Evolutionary conservation across 2,113 vertebrate genomes (phyloP).

Genomic region (Mionectes macconnelli): DNA sequence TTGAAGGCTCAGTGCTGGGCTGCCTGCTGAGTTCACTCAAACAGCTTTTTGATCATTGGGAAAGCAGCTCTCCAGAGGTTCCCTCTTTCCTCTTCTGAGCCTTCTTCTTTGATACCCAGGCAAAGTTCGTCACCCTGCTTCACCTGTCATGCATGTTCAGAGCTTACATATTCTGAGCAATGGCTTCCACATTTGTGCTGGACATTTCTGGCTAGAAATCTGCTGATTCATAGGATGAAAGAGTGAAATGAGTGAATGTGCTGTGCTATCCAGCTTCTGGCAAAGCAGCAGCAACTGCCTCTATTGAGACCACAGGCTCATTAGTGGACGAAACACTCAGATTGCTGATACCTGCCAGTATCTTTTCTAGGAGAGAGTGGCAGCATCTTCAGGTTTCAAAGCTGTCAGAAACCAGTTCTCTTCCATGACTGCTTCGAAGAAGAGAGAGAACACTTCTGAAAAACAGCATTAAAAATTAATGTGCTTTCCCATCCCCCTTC

Average conservation of each 20-base stretch:
- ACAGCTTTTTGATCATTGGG: neutral
- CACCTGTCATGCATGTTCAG: neutral
- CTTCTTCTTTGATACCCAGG: neutral
- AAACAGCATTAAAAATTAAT: slow-evolving; percentile 64
- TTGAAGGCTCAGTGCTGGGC: neutral
- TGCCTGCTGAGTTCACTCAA: neutral
- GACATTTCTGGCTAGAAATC: neutral
- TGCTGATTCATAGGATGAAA: neutral
- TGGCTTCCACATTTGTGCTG: neutral
- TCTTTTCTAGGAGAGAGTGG: neutral
- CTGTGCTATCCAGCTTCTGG: neutral
- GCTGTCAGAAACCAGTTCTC: neutral
- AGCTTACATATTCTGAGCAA: neutral
- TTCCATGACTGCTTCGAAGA: neutral
- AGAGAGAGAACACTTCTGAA: slow-evolving; percentile 1
- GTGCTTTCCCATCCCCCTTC: neutral
- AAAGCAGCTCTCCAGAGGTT: neutral
- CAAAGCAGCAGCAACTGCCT: neutral
- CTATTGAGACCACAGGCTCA: neutral
- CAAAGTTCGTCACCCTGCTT: neutral
- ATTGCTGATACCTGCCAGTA: neutral
- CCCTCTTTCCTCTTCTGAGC: neutral
- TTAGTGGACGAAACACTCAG: neutral
- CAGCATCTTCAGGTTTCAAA: neutral
- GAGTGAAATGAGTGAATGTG: neutral